Evolutionary conservation across 2,888 invertebrate species (phyloP), one percentile per base, ranked within the genome.

Genomic region (Diarsia rubi): DNA sequence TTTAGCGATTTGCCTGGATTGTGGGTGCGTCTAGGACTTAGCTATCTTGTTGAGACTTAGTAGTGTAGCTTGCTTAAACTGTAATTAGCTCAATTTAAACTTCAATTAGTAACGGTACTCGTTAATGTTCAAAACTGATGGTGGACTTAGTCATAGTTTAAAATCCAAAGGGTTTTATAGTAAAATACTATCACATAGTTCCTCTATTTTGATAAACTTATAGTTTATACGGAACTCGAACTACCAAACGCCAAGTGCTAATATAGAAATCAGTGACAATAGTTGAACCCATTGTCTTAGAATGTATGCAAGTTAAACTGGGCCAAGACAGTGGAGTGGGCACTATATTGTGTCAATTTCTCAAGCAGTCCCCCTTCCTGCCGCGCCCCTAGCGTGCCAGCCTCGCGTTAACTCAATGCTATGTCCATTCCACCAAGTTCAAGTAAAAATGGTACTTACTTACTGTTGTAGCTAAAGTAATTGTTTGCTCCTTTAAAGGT

Each of bases 281-380:
- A 62, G 65, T 49, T 64, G 45, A 16, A 42, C 42, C 49, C 24
- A 82, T 73, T 82, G 66, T 82, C 54, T 73, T 12, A 44, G 57
- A 75, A 72, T 49, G 75, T 67, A 64, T 82, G 66, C 82, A 77
- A 65, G 31, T 77, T 74, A 81, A 86, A 69, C 81, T 86, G 78
- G 86, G 84, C 52, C 86, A 84, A 72, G 69, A 70, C 54, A 77
- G 66, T 69, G 6, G 45, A 86, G 76, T 81, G 76, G 68, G 63
- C 63, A 75, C 73, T 79, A 73, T 78, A 79, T 86, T 79, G 88
- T 82, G 82, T 78, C 82, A 86, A 84, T 81, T 83, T 81, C 79
- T 83, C 63, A 66, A 75, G 69, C 69, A 57, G 62, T 72, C 37
- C 63, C 45, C 74, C 73, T 73, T 78, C 64, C 52, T 19, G 64